Conservation (phyloP, 2,888 invertebrate species). For the Aporophyla nigra region DNA sequence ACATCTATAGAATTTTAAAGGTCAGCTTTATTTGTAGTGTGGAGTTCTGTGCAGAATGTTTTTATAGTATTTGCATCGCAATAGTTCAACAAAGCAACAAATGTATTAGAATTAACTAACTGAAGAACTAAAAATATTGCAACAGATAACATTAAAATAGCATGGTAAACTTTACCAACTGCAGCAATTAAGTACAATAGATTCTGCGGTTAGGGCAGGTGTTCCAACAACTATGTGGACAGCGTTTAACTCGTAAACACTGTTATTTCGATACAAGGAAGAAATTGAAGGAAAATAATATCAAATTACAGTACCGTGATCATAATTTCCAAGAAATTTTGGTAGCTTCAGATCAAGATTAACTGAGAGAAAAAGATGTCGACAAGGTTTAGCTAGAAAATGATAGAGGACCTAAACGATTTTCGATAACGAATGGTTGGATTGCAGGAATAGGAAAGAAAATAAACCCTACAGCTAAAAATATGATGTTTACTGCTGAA, state of each 20-base stretch:
- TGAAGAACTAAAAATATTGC: conserved; percentile 30
- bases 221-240: conserved; percentile 42
- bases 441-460: background rate
- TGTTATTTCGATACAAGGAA: conserved; percentile 25
- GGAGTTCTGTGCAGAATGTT: background rate
- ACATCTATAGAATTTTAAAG: conserved; percentile 31
- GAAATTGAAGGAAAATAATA: conserved; percentile 7
- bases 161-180: conserved; percentile 43
- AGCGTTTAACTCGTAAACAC: conserved; percentile 37
- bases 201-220: conserved; percentile 54
- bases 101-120: conserved; percentile 1
- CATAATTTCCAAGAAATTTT: background rate
- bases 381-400: conserved; percentile 7
- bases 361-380: conserved; percentile 14
- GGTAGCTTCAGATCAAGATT: background rate
- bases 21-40: conserved; percentile 29
- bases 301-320: background rate
- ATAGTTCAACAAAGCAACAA: background rate
- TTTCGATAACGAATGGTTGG: conserved; percentile 36
- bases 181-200: conserved; percentile 50
- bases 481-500: background rate
- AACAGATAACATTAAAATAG: conserved; percentile 15
- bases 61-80: background rate
- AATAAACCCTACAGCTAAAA: background rate
- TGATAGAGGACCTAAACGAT: conserved; percentile 31